Evolutionary conservation across 2,888 invertebrate species (phyloP).

Genomic region (Latheticus oryzae): DNA sequence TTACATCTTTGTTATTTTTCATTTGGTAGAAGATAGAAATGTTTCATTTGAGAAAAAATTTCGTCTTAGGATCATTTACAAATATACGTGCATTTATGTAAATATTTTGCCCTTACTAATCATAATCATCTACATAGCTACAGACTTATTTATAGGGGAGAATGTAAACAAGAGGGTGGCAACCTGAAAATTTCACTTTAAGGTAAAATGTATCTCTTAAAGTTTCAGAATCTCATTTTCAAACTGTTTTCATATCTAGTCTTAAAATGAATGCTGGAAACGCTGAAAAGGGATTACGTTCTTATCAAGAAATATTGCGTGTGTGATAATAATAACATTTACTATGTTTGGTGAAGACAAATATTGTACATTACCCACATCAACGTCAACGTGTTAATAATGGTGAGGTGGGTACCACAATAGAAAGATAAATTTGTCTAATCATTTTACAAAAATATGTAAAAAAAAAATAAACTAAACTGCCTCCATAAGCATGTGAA

Average conservation of each 20-base stretch:
- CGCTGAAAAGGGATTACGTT: conserved; percentile 29
- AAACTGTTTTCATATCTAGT: conserved; percentile 22
- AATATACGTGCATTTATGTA: conserved; percentile 20
- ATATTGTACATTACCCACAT: conserved; percentile 28
- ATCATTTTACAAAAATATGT: background rate
- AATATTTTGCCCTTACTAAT: conserved; percentile 21
- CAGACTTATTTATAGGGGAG: conserved; percentile 23
- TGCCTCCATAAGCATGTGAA: no score
- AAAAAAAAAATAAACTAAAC: conserved; percentile 1
- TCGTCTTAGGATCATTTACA: no score
- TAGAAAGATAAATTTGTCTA: conserved; percentile 7
- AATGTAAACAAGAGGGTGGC: conserved; percentile 24
- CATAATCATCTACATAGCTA: conserved; percentile 27
- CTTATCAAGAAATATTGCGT: conserved; percentile 36
- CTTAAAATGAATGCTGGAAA: conserved; percentile 20
- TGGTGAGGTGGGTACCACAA: no score
- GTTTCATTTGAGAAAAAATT: no score
- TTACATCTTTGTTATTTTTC: no score
- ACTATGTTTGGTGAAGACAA: conserved; percentile 25
- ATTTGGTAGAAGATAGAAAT: no score
- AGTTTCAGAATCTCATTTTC: conserved; percentile 20
- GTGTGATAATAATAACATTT: conserved; percentile 36
- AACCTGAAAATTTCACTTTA: conserved; percentile 19
- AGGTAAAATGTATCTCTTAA: conserved; percentile 12
- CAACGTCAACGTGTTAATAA: conserved; percentile 31